Evolutionary conservation across 2,797 vertebrate species (phyloP), one percentile per base, ranked within the genome.

Genomic region (Tenualosa ilisha): DNA sequence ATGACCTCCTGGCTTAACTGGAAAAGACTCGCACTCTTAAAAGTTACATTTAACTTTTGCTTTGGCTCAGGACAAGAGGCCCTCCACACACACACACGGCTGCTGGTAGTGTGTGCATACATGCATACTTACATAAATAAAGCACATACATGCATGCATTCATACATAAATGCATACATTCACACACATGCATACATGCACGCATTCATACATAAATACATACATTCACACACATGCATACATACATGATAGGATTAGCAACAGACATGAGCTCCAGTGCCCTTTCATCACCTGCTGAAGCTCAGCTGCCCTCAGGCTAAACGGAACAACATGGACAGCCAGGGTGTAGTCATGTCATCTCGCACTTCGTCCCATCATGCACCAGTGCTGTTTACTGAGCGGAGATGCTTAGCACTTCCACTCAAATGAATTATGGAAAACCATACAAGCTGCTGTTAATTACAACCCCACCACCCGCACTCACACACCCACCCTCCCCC

Each of bases 351-450:
- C 90, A 92, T 91, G 90, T 92, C 89, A 88, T 87, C 87, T 92
- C 86, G 88, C 90, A 85, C 89, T 85, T 82, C 85, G 89, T 83
- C 89, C 86, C 86, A 88, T 94, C 91, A 93, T 88, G 81, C 92
- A 91, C 88, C 92, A 91, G 84, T 82, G 91, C 89, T 92, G 89
- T 94, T 94, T 93, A 94, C 93, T 83, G 83, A 84, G 84, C 81
- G 81, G 88, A 92, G 91, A 85, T 85, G 82, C 22, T 79, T 84
- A 84, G 72, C 88, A 88, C 82, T 93, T 93, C 91, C 68, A 92
- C 72, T 46, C 86, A 89, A 87, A 95, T 95, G 75, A 95, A 95
- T 95, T 92, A 96, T 95, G 89, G 91, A 95, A 81, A 65, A 82
- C 86, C 22, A 89, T 93, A 92, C 91, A 93, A 91, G 87, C 87